phyloP scores from a whole-genome alignment of 2,888 invertebrate genomes.

The Siphonodentalium dalli region DNA sequence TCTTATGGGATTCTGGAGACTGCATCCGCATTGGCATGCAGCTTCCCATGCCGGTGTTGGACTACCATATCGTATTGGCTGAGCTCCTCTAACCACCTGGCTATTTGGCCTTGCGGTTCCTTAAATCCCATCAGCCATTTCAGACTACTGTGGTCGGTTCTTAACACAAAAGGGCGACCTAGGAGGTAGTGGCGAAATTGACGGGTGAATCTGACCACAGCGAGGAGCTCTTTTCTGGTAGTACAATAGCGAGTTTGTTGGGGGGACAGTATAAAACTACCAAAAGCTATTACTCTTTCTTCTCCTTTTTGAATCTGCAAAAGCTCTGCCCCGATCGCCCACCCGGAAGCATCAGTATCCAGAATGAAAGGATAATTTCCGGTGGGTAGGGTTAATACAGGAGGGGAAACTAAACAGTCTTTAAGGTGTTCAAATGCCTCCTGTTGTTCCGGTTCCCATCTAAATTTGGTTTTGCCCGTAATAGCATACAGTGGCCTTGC shows the following conservation, averaged over 20 bases:
- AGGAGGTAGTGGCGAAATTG: constrained; percentile 1
- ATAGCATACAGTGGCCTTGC: constrained; percentile 2
- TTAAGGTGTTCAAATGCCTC: background rate
- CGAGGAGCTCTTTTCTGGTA: constrained; percentile 7
- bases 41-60: background rate
- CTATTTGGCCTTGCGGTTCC: constrained; percentile 1
- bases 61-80: constrained; percentile 6
- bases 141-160: constrained; percentile 4
- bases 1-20: background rate
- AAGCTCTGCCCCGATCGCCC: background rate
- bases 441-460: background rate
- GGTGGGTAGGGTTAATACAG: background rate
- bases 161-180: background rate
- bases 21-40: background rate
- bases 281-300: background rate
- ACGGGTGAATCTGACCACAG: too few relatives aligned
- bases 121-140: constrained; percentile 7
- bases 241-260: constrained; percentile 3
- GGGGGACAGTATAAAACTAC: constrained; percentile 1
- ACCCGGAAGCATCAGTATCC: constrained; percentile 4
- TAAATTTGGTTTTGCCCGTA: constrained; percentile 1
- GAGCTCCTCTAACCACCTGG: constrained; percentile 6
- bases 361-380: background rate
- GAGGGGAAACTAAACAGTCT: background rate
- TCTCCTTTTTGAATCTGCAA: constrained; percentile 5